Percentiles rank a stretch among this genome's conserved stretches.
phyloP scores from a whole-genome alignment of 2,797 vertebrate genomes.

The Brachyrhaphis roseni region DNA sequence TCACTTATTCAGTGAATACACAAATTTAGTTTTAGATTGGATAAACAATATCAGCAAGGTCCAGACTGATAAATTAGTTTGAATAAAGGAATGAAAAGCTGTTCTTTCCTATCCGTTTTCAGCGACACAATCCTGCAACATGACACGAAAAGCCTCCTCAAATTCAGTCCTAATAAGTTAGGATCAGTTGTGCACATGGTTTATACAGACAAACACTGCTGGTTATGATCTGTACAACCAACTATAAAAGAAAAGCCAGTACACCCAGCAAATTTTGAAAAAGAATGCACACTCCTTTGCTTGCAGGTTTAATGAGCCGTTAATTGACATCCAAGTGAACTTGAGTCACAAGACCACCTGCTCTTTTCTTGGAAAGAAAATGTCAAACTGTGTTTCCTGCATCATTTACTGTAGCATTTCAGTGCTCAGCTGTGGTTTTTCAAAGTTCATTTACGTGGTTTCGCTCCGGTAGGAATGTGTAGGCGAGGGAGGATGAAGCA shows the following conservation, averaged over 20 bases:
- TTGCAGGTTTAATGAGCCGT: not conserved
- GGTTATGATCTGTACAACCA: not conserved
- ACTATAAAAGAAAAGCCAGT: conserved; percentile 8
- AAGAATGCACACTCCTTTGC: conserved; percentile 11
- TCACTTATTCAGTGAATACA: not conserved
- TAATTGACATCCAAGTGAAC: not conserved
- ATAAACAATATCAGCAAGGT: not conserved
- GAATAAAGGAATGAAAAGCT: not conserved
- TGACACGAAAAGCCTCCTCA: not conserved
- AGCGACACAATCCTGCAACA: not conserved
- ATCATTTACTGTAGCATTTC: not conserved
- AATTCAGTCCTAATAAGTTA: not conserved
- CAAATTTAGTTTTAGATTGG: not conserved
- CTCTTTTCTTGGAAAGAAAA: conserved; percentile 19
- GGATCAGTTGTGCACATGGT: not conserved
- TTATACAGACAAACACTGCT: not conserved
- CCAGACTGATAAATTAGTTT: not conserved
- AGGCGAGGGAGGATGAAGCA: conserved; percentile 3
- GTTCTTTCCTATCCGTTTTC: not conserved
- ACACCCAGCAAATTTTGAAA: not conserved
- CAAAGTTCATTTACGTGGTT: conserved; percentile 8
- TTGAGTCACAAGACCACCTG: conserved; percentile 6
- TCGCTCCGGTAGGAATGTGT: conserved; percentile 6
- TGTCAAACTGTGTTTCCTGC: conserved; percentile 11
- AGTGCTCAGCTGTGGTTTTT: not conserved